Conservation (phyloP, 1,140 invertebrate species). For the Bombus superbus region DNA sequence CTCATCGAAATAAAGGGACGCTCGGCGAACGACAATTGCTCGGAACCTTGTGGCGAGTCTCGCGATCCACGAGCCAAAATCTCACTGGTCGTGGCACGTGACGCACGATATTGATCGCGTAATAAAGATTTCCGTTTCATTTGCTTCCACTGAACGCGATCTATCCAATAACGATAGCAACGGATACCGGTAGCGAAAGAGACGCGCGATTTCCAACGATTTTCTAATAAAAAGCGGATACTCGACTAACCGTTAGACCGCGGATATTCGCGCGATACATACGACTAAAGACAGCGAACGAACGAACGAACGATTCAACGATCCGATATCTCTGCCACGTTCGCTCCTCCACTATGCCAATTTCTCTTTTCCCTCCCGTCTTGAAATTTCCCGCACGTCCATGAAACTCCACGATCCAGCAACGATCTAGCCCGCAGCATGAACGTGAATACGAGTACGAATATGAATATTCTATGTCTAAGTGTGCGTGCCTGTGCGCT, state of each 20-base stretch:
- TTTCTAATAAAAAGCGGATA: not conserved
- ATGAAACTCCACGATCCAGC: too few relatives aligned
- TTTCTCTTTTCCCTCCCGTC: too few relatives aligned
- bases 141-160: not conserved
- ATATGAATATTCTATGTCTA: too few relatives aligned
- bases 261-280: too few relatives aligned
- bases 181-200: not conserved
- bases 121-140: constrained; percentile 7
- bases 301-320: too few relatives aligned
- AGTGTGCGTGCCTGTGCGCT: not conserved
- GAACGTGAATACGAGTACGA: too few relatives aligned
- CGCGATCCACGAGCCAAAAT: constrained; percentile 44
- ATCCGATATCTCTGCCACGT: too few relatives aligned
- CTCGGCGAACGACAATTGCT: not conserved
- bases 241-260: too few relatives aligned
- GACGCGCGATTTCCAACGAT: not conserved
- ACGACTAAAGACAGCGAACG: too few relatives aligned
- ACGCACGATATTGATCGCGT: constrained; percentile 1
- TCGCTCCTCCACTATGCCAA: too few relatives aligned
- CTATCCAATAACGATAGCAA: not conserved
- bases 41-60: constrained; percentile 4
- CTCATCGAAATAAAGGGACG: constrained; percentile 8
- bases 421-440: too few relatives aligned
- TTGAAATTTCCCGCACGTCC: too few relatives aligned
- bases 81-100: not conserved